These are phyloP conservation scores for Sebastes matsubarae DNA, from an alignment of 2,797 vertebrate genomes.

Conservation along the genomic window DNA sequence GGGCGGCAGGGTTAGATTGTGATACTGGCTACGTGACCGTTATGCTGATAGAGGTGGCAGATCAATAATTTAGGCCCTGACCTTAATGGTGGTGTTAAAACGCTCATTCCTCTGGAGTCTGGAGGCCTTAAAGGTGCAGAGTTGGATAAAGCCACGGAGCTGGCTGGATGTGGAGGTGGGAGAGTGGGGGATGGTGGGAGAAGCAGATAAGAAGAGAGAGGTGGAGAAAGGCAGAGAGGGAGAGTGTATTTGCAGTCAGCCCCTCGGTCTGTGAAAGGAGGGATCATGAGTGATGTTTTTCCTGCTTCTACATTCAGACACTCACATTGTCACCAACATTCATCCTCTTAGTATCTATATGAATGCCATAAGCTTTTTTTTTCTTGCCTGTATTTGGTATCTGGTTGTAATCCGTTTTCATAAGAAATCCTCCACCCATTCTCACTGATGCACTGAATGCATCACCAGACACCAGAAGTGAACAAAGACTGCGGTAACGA, in stretches of 20 bases:
- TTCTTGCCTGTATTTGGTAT: constrained; percentile 63
- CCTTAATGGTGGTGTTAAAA: constrained; percentile 96
- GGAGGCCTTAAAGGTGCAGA: constrained; percentile 84
- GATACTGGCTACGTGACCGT: constrained; percentile 95
- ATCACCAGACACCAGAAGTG: constrained; percentile 77
- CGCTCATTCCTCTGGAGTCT: constrained; percentile 91
- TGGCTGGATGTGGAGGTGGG: constrained; percentile 60
- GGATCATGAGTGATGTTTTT: constrained; percentile 77
- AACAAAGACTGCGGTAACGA: constrained; percentile 83
- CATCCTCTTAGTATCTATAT: constrained; percentile 79
- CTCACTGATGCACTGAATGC: constrained; percentile 71
- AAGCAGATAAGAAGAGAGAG: constrained; percentile 76
- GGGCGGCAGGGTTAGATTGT: constrained; percentile 92
- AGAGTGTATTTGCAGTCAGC: constrained; percentile 75
- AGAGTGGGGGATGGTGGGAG: constrained; percentile 67
- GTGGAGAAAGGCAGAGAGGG: constrained; percentile 68
- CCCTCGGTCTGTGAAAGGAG: constrained; percentile 68
- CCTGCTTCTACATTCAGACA: constrained; percentile 69
- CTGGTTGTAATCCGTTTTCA: constrained; percentile 78
- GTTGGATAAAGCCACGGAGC: constrained; percentile 70
- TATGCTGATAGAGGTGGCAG: constrained; percentile 95
- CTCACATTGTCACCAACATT: constrained; percentile 79
- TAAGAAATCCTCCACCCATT: constrained; percentile 76
- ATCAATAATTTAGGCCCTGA: constrained; percentile 99
- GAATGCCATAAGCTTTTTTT: constrained; percentile 68